phyloP scores from a whole-genome alignment of 37 sponge, comb jelly and placozoan genomes.

The Theonella swinhoei region DNA sequence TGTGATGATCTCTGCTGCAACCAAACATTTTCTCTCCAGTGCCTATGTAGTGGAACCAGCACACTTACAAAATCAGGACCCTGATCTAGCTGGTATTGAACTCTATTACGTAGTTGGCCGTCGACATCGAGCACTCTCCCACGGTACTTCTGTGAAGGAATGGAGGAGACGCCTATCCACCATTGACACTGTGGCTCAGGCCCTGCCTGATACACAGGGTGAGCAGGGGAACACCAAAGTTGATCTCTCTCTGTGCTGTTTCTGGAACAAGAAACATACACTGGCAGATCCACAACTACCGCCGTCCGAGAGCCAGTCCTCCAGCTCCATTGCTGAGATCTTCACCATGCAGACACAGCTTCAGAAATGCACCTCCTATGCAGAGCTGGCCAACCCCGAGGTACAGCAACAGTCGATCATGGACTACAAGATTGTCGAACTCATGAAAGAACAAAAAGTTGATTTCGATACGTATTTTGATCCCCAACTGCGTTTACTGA shows the following conservation, averaged over 20 bases:
- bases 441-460: conserved; percentile 67
- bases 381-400: conserved; percentile 47
- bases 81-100: conserved; percentile 13
- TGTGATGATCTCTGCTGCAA: conserved; percentile 59
- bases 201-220: background rate
- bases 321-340: conserved; percentile 69
- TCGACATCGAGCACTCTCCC: background rate
- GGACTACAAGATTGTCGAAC: conserved; percentile 67
- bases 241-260: background rate
- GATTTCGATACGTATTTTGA: conserved; percentile 76
- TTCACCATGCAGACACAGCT: conserved; percentile 56
- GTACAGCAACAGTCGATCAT: conserved; percentile 26
- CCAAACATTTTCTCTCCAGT: conserved; percentile 34
- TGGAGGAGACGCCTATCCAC: conserved; percentile 8
- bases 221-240: background rate
- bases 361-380: conserved; percentile 61
- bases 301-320: background rate
- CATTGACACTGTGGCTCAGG: conserved; percentile 12
- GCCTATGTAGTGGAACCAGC: background rate
- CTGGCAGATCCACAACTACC: background rate
- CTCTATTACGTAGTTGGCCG: conserved; percentile 31
- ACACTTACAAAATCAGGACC: background rate
- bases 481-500: conserved; percentile 45
- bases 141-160: background rate
- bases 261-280: background rate